These are phyloP conservation scores for Enteromius paludinosus DNA, from an alignment of 2,797 vertebrate species.

Conservation along the genomic window DNA sequence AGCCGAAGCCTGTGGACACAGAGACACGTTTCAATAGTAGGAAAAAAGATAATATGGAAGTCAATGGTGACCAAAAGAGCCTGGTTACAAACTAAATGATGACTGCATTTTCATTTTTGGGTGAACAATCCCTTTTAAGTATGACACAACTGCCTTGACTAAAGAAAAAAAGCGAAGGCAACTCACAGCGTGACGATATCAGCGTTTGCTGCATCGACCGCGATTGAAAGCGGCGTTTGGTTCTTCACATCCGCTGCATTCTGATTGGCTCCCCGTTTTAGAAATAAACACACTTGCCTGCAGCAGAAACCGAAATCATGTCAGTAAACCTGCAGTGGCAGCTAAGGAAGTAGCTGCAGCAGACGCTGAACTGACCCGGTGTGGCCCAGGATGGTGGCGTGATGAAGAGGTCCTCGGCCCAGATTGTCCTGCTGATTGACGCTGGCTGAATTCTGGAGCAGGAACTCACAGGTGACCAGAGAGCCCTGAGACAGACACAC, in stretches of 20 bases:
- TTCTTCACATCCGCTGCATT: constrained; percentile 92
- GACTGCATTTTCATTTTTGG: too few species aligned
- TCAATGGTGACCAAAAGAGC: too few species aligned
- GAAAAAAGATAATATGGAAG: too few species aligned
- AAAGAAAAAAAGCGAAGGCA: not conserved
- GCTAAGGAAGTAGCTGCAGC: not conserved
- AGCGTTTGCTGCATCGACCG: constrained; percentile 95
- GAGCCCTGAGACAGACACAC: constrained; percentile 81
- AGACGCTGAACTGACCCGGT: constrained; percentile 83
- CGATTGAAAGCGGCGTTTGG: constrained; percentile 92
- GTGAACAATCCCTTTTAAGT: too few species aligned
- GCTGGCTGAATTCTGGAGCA: constrained; percentile 95
- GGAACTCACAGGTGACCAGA: constrained; percentile 94
- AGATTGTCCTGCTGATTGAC: constrained; percentile 93
- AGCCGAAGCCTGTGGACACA: constrained; percentile 85
- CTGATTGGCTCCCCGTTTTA: constrained; percentile 97
- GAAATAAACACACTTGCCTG: constrained; percentile 97
- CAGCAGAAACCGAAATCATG: constrained; percentile 42
- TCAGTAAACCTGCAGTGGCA: not conserved
- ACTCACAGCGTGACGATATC: constrained; percentile 97
- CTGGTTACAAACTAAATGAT: too few species aligned
- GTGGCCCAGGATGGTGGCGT: constrained; percentile 94
- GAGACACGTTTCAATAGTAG: too few species aligned
- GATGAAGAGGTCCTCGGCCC: constrained; percentile 92
- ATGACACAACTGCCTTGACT: not conserved